Conservation (phyloP, 30 jellyfish, hydroid and myxozoan genomes). For the Kudoa iwatai region DNA sequence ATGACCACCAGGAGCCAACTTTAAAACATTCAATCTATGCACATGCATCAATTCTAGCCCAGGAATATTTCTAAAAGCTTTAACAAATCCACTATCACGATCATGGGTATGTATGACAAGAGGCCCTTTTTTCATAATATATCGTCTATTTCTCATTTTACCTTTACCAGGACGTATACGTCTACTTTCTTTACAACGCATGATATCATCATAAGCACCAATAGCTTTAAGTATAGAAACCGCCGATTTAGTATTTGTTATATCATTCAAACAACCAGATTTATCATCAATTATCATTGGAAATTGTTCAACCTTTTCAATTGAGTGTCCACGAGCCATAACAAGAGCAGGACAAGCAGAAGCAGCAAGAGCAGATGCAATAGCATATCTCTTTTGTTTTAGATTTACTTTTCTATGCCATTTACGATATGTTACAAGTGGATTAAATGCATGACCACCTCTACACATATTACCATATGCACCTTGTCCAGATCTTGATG, state of each 20-base stretch:
- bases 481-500: slow-evolving; percentile 91
- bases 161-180: slow-evolving; percentile 75
- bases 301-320: slow-evolving; percentile 26
- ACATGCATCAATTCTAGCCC: slow-evolving; percentile 33
- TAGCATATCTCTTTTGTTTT: slow-evolving; percentile 55
- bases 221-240: slow-evolving; percentile 13
- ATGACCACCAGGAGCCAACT: slow-evolving; percentile 72
- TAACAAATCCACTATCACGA: slow-evolving; percentile 37
- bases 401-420: slow-evolving; percentile 56
- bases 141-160: slow-evolving; percentile 39
- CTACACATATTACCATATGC: slow-evolving; percentile 86
- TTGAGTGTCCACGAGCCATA: slow-evolving; percentile 73
- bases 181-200: slow-evolving; percentile 26
- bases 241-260: slow-evolving; percentile 53
- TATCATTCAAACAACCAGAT: slow-evolving; percentile 15
- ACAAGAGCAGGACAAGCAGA: slow-evolving; percentile 56
- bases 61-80: slow-evolving; percentile 50
- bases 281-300: slow-evolving; percentile 40
- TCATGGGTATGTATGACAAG: slow-evolving; percentile 18
- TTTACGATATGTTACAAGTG: slow-evolving; percentile 46
- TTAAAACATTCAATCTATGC: slow-evolving; percentile 19
- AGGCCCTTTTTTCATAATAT: slow-evolving; percentile 56
- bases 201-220: slow-evolving; percentile 44
- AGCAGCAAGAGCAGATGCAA: slow-evolving; percentile 54
- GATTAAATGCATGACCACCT: slow-evolving; percentile 73